Evolutionary conservation across 2,797 vertebrate species (phyloP), one percentile per base, ranked within the genome.

Genomic region (Anniella stebbinsi): DNA sequence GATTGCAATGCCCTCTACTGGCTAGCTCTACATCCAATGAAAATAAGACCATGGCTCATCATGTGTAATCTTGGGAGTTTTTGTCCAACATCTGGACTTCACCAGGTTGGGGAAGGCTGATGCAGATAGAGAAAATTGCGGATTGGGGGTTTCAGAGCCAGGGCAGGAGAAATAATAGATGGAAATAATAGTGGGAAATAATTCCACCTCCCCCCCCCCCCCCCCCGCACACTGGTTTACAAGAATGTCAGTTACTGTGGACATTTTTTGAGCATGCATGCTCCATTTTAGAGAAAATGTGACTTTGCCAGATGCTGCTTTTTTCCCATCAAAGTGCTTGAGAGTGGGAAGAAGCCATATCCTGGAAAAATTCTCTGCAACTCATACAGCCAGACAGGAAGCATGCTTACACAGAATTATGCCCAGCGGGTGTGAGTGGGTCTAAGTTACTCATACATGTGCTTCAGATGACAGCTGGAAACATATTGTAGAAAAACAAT

Each of bases 1-100:
- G 94, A 91, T 84, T 93, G 94, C 87, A 92, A 90, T 95, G 95
- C 95, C 95, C 94, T 94, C 95, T 96, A 88, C 88, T 92, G 95
- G n/a, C n/a, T 80, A 33, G 70, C 51, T 72, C 11, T 38, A 51
- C 48, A 11, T 25, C 11, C 36, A 63, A 21, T 25, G 23, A 63
- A 66, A 10, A 45, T 57, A 57, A 80, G 57, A 18, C 33, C 70
- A 36, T 9, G 21, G 51, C 51, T 11, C 51, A 54, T 33, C 60
- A 48, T 13, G 15, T 25, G 28, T 11, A 28, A 15, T 57, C 9
- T 3, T 57, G 54, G 54, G 54, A 57, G 54, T 57, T 57, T 11
- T 13, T 13, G 54, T 57, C 54, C 12, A 83, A 66, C 23, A 66
- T 17, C 13, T 75, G 11, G 54, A 57, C 3, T 2, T 11, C 54